These are phyloP conservation scores for Archocentrus centrarchus DNA, from an alignment of 2,113 vertebrate genomes.

Conservation along the genomic window DNA sequence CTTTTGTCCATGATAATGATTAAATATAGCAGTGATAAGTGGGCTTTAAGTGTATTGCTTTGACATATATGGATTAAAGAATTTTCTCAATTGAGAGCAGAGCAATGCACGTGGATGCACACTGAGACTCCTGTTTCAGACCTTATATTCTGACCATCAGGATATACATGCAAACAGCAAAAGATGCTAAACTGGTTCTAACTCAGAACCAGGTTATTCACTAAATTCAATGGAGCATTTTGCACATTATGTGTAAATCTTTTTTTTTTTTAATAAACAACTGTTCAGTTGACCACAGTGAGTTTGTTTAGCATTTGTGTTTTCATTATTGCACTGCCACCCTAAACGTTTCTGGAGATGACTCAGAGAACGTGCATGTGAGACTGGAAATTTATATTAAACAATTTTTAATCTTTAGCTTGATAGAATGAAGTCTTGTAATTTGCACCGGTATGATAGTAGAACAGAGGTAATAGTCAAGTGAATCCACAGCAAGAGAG, in stretches of 20 bases:
- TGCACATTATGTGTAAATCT: neutral
- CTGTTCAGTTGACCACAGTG: neutral
- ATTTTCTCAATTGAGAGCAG: neutral
- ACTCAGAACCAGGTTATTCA: neutral
- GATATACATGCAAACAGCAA: neutral
- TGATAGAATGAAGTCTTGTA: neutral
- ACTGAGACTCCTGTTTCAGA: neutral
- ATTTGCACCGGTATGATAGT: no score
- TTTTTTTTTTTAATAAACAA: neutral
- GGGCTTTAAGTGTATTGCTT: neutral
- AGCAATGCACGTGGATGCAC: neutral
- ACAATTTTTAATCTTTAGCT: neutral
- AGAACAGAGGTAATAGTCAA: no score
- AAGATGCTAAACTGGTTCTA: neutral
- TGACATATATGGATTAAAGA: slow-evolving; percentile 9
- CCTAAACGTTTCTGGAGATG: no score
- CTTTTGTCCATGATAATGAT: neutral
- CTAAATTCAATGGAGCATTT: no score
- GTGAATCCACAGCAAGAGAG: no score
- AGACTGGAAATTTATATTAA: neutral
- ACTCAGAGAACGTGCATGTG: neutral
- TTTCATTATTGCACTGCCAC: no score
- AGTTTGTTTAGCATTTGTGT: neutral
- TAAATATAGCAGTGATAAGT: slow-evolving; percentile 20
- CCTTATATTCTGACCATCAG: neutral